Base-by-base conservation (phyloP, 2,888 invertebrate species). In the Acleris literana region DNA sequence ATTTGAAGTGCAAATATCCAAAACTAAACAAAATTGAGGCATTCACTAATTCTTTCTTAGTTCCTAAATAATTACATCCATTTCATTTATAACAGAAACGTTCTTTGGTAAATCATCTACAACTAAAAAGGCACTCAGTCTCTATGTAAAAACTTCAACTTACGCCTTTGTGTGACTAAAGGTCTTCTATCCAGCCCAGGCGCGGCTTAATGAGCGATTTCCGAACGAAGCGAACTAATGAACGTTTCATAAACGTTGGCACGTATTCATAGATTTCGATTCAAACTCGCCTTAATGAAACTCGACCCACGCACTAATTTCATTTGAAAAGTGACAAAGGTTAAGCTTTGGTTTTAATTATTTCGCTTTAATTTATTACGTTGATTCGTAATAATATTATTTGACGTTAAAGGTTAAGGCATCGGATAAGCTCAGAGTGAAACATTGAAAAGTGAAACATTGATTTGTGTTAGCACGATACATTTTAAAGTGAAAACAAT, bases 161-260 rank as follows among this genome's bases (percentile, higher is more conserved):
- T 70, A 69, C 71, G 64, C 5, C 44, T 58, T 73, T 71, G 82
- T 85, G 80, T 83, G 65, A 80, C 1, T 48, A 53, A 22, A 49
- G 58, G 29, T 68, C 73, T 74, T 76, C 80, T 75, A 79, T 68
- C 64, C 70, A 52, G 44, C 60, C 74, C 70, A 67, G 74, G 55
- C 73, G 75, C 63, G 67, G 69, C 71, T 68, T 89, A 89, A 88
- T 85, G 88, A 89, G 88, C 87, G 86, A 86, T 88, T 88, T 90
- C 87, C 88, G 81, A 81, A 82, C 76, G 78, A 76, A 75, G 74
- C 73, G 69, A 78, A 77, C 79, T 84, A 84, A 86, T 80, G 83
- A 84, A 83, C 80, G 75, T 75, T 75, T 76, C 74, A 76, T 68
- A 74, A 76, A 62, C 70, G 70, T 70, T 29, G 25, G 33, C 58